Evolutionary conservation across 2,113 vertebrate species (phyloP).

Genomic region (Trematomus loennbergii): DNA sequence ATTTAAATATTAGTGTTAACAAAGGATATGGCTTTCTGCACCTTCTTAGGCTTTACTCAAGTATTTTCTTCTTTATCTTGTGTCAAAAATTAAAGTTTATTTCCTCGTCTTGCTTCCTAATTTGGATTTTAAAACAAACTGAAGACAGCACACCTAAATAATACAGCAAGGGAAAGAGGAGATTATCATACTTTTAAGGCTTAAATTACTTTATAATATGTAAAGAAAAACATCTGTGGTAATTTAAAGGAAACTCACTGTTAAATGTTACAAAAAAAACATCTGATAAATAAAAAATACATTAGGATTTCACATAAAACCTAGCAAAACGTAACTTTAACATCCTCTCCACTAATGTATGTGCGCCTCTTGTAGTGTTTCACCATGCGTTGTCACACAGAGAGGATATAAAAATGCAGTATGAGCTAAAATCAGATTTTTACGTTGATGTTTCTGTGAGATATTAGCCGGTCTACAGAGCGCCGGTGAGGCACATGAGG

Average conservation of each 20-base stretch:
- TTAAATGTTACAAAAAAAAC: too few species aligned
- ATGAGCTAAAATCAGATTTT: too few species aligned
- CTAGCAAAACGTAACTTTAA: too few species aligned
- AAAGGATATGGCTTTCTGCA: conserved; percentile 53
- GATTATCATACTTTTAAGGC: conserved; percentile 36
- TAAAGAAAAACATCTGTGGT: not conserved
- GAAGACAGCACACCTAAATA: not conserved
- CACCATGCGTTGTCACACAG: too few species aligned
- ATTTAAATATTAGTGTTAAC: conserved; percentile 5
- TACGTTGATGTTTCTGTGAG: too few species aligned
- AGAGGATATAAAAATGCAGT: too few species aligned
- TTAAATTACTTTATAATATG: not conserved
- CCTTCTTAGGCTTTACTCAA: conserved; percentile 27
- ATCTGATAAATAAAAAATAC: not conserved
- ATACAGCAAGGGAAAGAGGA: not conserved
- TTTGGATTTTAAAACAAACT: not conserved
- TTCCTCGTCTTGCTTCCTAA: not conserved
- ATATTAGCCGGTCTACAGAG: conserved; percentile 75
- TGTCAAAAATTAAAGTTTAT: not conserved
- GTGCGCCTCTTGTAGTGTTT: too few species aligned
- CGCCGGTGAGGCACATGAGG: conserved; percentile 87
- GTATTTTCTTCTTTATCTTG: not conserved
- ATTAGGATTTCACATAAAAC: not conserved
- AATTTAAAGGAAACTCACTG: not conserved
- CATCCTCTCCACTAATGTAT: too few species aligned